These are phyloP conservation scores for Drosophila kanapiae DNA, from an alignment of 1,140 invertebrate genomes.

Conservation along the genomic window DNA sequence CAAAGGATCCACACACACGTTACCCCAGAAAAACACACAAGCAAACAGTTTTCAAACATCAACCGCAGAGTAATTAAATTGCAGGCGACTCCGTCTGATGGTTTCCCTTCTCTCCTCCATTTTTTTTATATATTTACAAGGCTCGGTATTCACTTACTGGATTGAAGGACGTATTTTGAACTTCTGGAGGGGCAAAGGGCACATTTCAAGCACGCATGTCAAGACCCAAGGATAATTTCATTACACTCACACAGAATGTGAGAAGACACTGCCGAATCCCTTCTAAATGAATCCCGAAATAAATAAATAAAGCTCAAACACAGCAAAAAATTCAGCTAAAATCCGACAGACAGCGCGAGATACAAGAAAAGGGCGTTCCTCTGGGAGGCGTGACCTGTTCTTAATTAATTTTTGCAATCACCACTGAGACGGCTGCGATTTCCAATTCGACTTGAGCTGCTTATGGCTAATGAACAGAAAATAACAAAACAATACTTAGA, in stretches of 20 bases:
- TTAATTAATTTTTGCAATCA: conserved; percentile 78
- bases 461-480: conserved; percentile 70
- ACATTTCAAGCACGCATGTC: conserved; percentile 22
- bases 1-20: conserved; percentile 16
- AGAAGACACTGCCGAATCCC: conserved; percentile 16
- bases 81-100: conserved; percentile 42
- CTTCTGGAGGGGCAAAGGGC: conserved; percentile 22
- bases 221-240: conserved; percentile 46
- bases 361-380: conserved; percentile 71
- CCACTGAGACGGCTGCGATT: conserved; percentile 47
- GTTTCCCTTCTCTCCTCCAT: background rate
- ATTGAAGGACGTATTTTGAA: conserved; percentile 75
- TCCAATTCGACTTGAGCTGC: conserved; percentile 71
- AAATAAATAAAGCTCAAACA: conserved; percentile 62
- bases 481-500: conserved; percentile 22
- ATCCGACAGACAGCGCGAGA: conserved; percentile 17
- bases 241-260: conserved; percentile 31
- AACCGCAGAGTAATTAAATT: conserved; percentile 77
- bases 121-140: conserved; percentile 6
- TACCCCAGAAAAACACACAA: conserved; percentile 8
- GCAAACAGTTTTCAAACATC: conserved; percentile 39
- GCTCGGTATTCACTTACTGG: conserved; percentile 9
- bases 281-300: conserved; percentile 43
- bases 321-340: conserved; percentile 14
- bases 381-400: conserved; percentile 37